Base-by-base conservation (phyloP, 2,888 invertebrate genomes). In the Heliconius charithonia region DNA sequence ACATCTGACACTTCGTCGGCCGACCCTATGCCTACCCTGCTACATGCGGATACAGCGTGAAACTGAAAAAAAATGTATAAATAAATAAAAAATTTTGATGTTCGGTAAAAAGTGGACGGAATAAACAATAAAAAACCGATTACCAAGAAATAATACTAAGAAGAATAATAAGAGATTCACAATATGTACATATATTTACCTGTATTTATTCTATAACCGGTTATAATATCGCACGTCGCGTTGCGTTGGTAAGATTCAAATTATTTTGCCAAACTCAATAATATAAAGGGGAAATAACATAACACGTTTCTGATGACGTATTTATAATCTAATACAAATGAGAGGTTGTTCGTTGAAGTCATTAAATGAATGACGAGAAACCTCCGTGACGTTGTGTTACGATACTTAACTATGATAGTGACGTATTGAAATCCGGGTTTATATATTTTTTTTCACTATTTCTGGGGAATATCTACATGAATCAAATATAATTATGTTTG, bases 221-320 rank as follows among this genome's bases (percentile, higher is more conserved):
- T 41, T n/a, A 16, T 12, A 37, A 67, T 16, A 32, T 41, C 2
- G 32, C 41, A n/a, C 37, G 51, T 2, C 16, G 13, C 67, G 66
- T 41, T 41, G n/a, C 51, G 6, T 22, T 51, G 12, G 25, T 25
- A 41, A 25, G 25, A 41, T 19, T 25, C 25, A 45, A 69, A 41
- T 69, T n/a, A 69, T 45, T 69, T 69, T 41, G 16, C 7, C 69
- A 45, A 67, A 69, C n/a, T 69, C 69, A 7, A 41, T 25, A 45
- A 45, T 41, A 41, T 25, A 41, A 69, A 16, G 69, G 41, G 69
- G 69, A 69, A 69, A 69, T 69, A 69, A 45, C 69, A 41, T 45
- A 45, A 69, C 69, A 69, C 69, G 69, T 69, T 69, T 69, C 25
- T 22, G 9, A 37, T 69, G 69, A 69, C 69, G 69, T 73, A 66